Percentiles rank a stretch among this genome's conserved stretches.
Conservation (phyloP, 2,797 vertebrate species). For the Phaenicophaeus curvirostris region DNA sequence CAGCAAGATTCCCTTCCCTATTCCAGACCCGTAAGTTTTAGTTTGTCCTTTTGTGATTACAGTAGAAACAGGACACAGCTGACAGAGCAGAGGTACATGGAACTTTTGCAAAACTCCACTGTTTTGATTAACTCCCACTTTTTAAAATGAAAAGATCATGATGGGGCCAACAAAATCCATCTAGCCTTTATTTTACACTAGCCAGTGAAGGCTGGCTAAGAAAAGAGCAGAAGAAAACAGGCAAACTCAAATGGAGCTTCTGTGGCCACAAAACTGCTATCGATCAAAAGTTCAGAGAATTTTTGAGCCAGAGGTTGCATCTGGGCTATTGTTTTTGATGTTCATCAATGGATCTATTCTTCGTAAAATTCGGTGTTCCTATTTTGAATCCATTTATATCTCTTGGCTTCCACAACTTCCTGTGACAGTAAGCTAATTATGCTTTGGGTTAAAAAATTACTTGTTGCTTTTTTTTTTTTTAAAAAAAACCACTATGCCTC, state of each 20-base stretch:
- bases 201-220: background rate
- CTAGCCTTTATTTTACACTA: background rate
- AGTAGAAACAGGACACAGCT: background rate
- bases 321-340: conserved; percentile 47
- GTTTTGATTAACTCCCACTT: background rate
- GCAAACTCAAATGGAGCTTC: background rate
- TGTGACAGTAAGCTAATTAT: conserved; percentile 19
- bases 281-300: conserved; percentile 2
- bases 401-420: conserved; percentile 39
- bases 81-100: background rate
- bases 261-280: background rate
- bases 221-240: background rate
- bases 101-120: background rate
- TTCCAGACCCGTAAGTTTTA: background rate
- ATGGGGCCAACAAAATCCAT: background rate
- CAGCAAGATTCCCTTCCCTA: background rate
- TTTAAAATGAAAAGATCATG: background rate
- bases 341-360: conserved; percentile 49
- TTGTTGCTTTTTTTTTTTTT: background rate
- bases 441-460: background rate
- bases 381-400: conserved; percentile 45
- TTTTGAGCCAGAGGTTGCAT: conserved; percentile 40
- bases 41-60: background rate
- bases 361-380: conserved; percentile 14
- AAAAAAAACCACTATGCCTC: background rate